These are phyloP conservation scores for Steinernema scapterisci DNA, from an alignment of 2,888 invertebrate genomes.

Conservation along the genomic window DNA sequence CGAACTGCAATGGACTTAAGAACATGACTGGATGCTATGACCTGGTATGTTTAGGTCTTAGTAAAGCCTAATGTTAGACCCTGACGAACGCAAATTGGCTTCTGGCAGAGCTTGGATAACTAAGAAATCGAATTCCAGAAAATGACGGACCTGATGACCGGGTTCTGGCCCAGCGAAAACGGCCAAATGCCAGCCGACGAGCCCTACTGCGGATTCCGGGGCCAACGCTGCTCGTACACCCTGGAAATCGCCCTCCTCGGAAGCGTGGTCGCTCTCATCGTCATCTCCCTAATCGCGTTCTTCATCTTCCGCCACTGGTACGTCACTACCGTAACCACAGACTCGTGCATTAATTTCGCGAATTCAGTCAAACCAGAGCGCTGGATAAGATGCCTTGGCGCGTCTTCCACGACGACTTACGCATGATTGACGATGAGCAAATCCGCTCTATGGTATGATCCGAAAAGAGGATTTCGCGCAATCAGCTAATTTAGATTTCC, in stretches of 20 bases:
- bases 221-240: slow-evolving; percentile 53
- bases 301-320: slow-evolving; percentile 48
- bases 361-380: slow-evolving; percentile 45
- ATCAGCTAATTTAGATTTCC: slow-evolving; percentile 38
- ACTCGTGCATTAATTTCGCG: not conserved
- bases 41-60: slow-evolving; percentile 43
- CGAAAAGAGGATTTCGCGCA: not conserved
- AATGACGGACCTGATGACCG: slow-evolving; percentile 51
- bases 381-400: slow-evolving; percentile 52
- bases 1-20: slow-evolving; percentile 47
- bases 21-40: slow-evolving; percentile 49
- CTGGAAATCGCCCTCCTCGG: slow-evolving; percentile 52
- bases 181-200: slow-evolving; percentile 53
- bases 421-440: slow-evolving; percentile 49
- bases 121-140: slow-evolving; percentile 40
- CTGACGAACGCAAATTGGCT: too few relatives aligned
- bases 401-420: slow-evolving; percentile 46
- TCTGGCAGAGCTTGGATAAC: too few relatives aligned
- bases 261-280: slow-evolving; percentile 46
- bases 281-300: slow-evolving; percentile 51
- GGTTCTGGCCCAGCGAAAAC: slow-evolving; percentile 51
- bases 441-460: slow-evolving; percentile 43
- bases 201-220: slow-evolving; percentile 60
- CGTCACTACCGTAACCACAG: not conserved
- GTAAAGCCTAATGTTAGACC: too few relatives aligned